phyloP scores from a whole-genome alignment of 2,797 vertebrate species.

The Sebastes jordani region DNA sequence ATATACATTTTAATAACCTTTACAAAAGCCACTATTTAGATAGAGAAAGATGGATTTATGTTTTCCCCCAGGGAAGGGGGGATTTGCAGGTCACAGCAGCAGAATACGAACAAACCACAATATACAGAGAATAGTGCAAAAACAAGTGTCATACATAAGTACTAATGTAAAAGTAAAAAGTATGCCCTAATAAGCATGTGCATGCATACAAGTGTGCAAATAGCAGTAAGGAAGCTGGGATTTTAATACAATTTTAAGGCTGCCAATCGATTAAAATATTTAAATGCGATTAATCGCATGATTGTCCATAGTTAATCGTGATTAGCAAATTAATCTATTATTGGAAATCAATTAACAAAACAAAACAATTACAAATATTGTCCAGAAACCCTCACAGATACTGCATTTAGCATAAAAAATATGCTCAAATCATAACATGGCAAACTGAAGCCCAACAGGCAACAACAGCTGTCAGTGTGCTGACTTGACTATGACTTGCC shows the following conservation, averaged over 20 bases:
- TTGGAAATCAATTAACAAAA: no score
- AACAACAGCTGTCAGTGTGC: no score
- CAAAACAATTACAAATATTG: no score
- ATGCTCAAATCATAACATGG: no score
- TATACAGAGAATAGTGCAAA: background rate
- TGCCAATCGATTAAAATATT: no score
- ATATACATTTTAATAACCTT: background rate
- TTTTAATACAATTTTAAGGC: background rate
- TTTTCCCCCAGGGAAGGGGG: background rate
- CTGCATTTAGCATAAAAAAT: no score
- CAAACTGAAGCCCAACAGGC: fast-evolving
- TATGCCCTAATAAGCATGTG: background rate
- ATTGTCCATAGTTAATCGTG: no score
- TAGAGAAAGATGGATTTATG: background rate
- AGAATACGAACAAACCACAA: background rate
- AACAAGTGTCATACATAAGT: background rate
- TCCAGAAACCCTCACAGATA: no score
- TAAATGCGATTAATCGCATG: no score
- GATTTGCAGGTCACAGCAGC: background rate
- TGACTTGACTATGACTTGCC: no score
- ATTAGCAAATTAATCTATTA: no score
- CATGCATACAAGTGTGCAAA: background rate
- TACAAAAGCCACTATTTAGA: background rate
- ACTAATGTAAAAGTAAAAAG: background rate
- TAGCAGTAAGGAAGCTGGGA: background rate